phyloP scores from a whole-genome alignment of 2,797 vertebrate species.

The Crenuchus spilurus region DNA sequence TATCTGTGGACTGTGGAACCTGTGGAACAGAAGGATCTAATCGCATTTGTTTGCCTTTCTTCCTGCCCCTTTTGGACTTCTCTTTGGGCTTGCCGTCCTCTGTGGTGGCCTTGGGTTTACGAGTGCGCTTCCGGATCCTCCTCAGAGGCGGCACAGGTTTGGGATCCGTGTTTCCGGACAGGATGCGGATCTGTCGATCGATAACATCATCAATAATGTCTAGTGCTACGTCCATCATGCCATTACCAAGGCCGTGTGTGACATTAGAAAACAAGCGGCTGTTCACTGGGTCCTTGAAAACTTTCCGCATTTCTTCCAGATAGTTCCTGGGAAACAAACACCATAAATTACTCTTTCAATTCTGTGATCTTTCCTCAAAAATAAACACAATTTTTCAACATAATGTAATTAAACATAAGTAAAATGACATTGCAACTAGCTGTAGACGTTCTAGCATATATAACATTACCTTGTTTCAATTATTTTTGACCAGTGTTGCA shows the following conservation, averaged over 20 bases:
- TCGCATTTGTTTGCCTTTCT: conserved; percentile 69
- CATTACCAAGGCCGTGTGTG: conserved; percentile 80
- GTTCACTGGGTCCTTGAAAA: conserved; percentile 76
- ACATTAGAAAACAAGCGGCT: conserved; percentile 75
- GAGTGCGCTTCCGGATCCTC: conserved; percentile 74
- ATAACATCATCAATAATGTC: conserved; percentile 78
- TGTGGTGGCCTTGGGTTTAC: conserved; percentile 54
- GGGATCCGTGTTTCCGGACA: conserved; percentile 75
- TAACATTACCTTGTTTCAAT: conserved; percentile 79
- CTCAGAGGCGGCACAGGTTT: conserved; percentile 65
- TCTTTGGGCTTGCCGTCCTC: conserved; percentile 64
- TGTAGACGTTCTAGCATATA: not conserved
- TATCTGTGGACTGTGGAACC: conserved; percentile 59
- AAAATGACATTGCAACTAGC: too few species aligned
- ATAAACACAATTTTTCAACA: too few species aligned
- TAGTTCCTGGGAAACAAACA: conserved; percentile 71
- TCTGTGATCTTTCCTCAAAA: too few species aligned
- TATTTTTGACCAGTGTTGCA: conserved; percentile 85
- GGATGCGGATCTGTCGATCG: conserved; percentile 79
- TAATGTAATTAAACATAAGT: too few species aligned
- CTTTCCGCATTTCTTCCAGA: conserved; percentile 80
- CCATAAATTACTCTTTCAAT: too few species aligned
- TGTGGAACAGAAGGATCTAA: conserved; percentile 54
- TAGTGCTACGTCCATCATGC: conserved; percentile 77
- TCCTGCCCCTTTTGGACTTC: conserved; percentile 66